Percentiles rank a stretch among this genome's conserved stretches.
Conservation (phyloP, 2,797 vertebrate species). For the Agapornis canus region DNA sequence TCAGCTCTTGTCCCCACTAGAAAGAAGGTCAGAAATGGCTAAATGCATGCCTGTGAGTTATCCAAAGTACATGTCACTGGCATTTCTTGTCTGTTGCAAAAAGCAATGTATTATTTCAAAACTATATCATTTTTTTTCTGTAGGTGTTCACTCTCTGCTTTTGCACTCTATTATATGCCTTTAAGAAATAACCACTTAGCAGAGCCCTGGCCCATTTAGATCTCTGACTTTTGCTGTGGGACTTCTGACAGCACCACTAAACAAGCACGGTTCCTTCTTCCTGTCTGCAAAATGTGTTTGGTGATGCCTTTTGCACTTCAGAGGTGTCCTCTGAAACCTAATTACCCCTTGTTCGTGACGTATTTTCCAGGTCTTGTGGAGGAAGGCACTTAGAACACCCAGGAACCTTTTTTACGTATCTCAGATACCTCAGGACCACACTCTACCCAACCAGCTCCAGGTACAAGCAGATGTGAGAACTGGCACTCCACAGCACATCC, state of each 20-base stretch:
- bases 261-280: background rate
- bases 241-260: background rate
- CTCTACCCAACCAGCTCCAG: background rate
- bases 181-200: background rate
- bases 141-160: background rate
- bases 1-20: background rate
- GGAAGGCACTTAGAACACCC: background rate
- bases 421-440: rapidly evolving
- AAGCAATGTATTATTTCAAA: background rate
- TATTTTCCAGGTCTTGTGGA: background rate
- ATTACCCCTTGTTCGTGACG: background rate
- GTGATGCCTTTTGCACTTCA: background rate
- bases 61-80: background rate
- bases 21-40: background rate
- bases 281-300: background rate
- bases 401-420: background rate
- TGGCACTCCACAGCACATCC: background rate
- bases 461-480: background rate
- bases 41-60: background rate
- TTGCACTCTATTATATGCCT: rapidly evolving
- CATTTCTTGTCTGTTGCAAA: background rate
- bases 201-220: background rate
- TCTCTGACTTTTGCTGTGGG: background rate
- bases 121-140: background rate
- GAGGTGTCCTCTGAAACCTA: background rate